Base-by-base conservation (phyloP, 1,140 invertebrate species). In the Drosophila yakuba region DNA sequence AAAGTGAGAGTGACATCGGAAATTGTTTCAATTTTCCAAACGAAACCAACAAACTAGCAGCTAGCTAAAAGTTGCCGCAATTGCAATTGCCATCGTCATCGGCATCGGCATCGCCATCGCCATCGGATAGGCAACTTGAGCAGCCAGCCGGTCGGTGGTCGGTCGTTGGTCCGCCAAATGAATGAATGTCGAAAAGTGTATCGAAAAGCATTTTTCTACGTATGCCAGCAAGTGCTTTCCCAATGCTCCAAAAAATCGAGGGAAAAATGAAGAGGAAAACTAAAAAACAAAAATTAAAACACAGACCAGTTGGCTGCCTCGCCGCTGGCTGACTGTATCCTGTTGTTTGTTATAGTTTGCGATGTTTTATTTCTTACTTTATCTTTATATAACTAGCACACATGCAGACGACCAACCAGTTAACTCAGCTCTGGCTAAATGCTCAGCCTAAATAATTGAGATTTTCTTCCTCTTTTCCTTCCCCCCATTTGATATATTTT, bases 1-100 rank as follows among this genome's bases (percentile, higher is more conserved):
- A 91, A 91, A 91, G 89, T 91, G 89, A 91, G 89, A 91, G 89
- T 91, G 89, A 91, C 90, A 91, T 91, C 89, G 89, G 89, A 91
- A 91, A 91, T 91, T 91, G 89, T 91, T 91, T 91, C 89, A 89
- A 85, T 91, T 91, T 91, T 85, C 82, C 79, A 90, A 90, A 90
- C 84, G 84, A 89, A 89, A 74, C 69, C 77, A 86, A 80, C 76
- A 73, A 78, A 76, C 61, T 66, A 75, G 58, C 78, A 78, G 57
- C 68, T 69, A 71, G 75, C 81, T 71, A 74, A 61, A 84, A 68
- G 77, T 76, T 84, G 82, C 78, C 75, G 75, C 74, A 85, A 85
- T 85, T 76, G 80, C 80, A 85, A 85, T 85, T 76, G 80, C 80
- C 80, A 73, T 51, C 68, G 51, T 79, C 61, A 71, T 56, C 17